Evolutionary conservation across 2,113 vertebrate genomes (phyloP).

Genomic region (Colinus virginianus): DNA sequence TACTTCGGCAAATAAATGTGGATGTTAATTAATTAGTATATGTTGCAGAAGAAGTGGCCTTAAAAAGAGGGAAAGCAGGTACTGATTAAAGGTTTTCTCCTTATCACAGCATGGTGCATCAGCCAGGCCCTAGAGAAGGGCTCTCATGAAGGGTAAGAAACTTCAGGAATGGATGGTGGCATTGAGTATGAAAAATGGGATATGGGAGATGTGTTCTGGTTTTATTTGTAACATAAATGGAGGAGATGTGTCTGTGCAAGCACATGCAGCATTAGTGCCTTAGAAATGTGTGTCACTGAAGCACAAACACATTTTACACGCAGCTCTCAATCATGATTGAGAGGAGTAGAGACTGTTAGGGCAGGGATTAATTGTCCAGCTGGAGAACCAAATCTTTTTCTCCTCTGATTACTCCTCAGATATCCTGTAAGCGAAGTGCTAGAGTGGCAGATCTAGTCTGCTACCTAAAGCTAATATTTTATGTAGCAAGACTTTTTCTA

Average conservation of each 20-base stretch:
- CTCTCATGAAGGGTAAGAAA: not conserved
- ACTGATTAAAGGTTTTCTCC: not conserved
- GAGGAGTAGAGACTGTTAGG: not conserved
- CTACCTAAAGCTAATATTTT: not conserved
- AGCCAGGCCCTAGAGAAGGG: not conserved
- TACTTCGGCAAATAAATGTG: not conserved
- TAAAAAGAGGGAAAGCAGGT: conserved; percentile 29
- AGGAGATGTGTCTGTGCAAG: not conserved
- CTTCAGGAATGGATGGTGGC: not conserved
- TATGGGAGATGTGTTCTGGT: not conserved
- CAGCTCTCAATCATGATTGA: fast-evolving
- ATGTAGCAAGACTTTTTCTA: not conserved
- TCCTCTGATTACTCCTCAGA: not conserved
- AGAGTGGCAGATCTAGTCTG: not conserved
- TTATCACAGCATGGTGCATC: not conserved
- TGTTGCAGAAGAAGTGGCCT: conserved; percentile 4
- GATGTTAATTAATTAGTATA: conserved; percentile 28
- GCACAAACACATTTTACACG: not conserved
- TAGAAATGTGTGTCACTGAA: not conserved
- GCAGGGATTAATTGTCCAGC: not conserved
- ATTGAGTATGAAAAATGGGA: not conserved
- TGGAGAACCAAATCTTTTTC: not conserved
- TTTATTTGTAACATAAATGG: not conserved
- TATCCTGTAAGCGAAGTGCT: not conserved
- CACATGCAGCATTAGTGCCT: not conserved